Percentiles rank a stretch among this genome's conserved stretches.
Evolutionary conservation across 2,113 vertebrate genomes (phyloP).

Genomic region (Cryptomyrus ogoouensis): DNA sequence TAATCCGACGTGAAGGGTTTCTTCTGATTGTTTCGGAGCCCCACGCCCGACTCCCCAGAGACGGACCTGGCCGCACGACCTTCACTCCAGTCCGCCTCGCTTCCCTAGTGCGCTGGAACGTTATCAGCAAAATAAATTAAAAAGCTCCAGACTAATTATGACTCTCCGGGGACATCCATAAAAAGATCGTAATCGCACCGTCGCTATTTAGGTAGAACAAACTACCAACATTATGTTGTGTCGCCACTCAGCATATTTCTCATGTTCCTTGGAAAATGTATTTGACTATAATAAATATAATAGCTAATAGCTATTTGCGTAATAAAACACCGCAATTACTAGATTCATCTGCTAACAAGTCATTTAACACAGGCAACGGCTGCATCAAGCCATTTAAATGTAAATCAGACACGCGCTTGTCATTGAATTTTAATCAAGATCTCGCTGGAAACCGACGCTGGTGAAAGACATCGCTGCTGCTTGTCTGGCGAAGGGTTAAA

Average conservation of each 20-base stretch:
- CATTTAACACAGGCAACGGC: slow-evolving; percentile 22
- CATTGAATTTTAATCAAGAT: background rate
- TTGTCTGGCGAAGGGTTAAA: background rate
- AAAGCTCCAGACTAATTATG: slow-evolving; percentile 2
- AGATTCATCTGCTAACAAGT: slow-evolving; percentile 44
- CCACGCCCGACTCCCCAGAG: background rate
- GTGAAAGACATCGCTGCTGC: background rate
- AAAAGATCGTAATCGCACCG: background rate
- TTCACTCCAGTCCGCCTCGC: background rate
- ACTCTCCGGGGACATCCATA: slow-evolving; percentile 5
- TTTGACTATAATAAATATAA: background rate
- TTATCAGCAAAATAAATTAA: background rate
- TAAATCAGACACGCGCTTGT: slow-evolving; percentile 20
- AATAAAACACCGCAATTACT: slow-evolving; percentile 44
- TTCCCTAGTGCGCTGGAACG: background rate
- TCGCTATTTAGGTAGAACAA: background rate
- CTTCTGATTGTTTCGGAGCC: background rate
- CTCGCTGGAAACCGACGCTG: slow-evolving; percentile 24
- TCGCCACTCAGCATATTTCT: background rate
- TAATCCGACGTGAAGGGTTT: background rate
- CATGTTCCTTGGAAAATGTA: slow-evolving; percentile 11
- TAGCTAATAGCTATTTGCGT: slow-evolving; percentile 25
- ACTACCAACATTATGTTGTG: background rate
- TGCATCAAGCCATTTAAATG: slow-evolving; percentile 20
- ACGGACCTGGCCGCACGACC: background rate